Evolutionary conservation across 1,140 invertebrate species (phyloP).

Genomic region (Spodoptera litura): DNA sequence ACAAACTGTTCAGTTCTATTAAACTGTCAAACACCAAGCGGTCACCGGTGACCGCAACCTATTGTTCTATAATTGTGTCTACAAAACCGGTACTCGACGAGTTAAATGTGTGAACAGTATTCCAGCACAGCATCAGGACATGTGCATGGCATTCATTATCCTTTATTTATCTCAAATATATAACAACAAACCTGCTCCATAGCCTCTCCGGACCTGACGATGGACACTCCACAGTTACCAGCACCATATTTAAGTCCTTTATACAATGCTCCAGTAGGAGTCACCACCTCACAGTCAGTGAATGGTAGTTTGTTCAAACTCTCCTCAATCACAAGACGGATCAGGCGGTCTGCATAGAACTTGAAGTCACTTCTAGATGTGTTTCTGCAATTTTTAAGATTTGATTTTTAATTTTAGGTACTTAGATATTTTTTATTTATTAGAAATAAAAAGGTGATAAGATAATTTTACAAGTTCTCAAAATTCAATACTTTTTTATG

Average conservation of each 20-base stretch:
- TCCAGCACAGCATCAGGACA: neutral
- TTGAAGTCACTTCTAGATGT: constrained; percentile 98
- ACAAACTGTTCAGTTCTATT: no score
- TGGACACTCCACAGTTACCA: constrained; percentile 99
- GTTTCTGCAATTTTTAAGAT: constrained; percentile 88
- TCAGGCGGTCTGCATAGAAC: constrained; percentile 98
- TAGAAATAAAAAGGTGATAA: no score
- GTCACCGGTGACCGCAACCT: no score
- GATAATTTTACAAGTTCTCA: no score
- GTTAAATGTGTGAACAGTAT: no score
- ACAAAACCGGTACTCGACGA: no score
- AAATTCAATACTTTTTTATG: no score
- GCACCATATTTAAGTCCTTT: constrained; percentile 97
- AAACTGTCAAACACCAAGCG: no score
- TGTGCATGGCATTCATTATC: no score
- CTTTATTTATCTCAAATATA: no score
- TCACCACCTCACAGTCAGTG: constrained; percentile 94
- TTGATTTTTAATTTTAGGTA: neutral
- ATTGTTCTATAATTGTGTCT: no score
- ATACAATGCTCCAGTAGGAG: constrained; percentile 96
- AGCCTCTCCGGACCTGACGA: constrained; percentile 97
- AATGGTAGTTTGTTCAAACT: constrained; percentile 99
- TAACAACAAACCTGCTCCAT: constrained; percentile 93
- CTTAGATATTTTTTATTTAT: no score
- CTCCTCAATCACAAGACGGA: constrained; percentile 98